Evolutionary conservation across 2,113 vertebrate species (phyloP), one percentile per base, ranked within the genome.

Genomic region (Ochotona curzoniae): DNA sequence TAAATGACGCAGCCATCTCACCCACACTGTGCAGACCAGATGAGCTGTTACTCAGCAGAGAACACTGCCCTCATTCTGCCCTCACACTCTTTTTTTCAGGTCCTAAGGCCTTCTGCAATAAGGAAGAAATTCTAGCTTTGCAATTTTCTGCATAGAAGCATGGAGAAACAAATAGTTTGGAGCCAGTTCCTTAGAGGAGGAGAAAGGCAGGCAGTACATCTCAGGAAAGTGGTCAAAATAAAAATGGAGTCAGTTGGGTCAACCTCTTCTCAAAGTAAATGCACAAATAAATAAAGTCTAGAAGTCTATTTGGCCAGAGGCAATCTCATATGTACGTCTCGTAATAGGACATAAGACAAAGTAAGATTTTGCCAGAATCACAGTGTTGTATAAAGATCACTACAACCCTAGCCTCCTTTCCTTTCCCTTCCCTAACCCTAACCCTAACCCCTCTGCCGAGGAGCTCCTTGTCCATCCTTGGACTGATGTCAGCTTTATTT

Each of bases 141-240:
- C 60, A 11, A 44, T 51, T 92, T 94, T 93, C 71, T 87, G 20
- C 28, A 89, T 67, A 82, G 64, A 70, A 94, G 89, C 5, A 15
- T 1, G 54, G n/a, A 91, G 49, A 79, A 64, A 63, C 91, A 70
- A 70, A 78, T 15, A 79, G 75, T 35, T 86, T 82, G n/a, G 54
- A 91, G 51, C 5, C 69, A 76, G 70, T 30, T 89, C 61, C 66
- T 82, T 89, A 67, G 76, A 57, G 28, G 18, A 78, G 25, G 25
- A 18, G 44, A 89, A 18, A 57, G 38, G 10, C 14, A 17, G 15
- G 30, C 5, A 47, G 49, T 30, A 44, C 38, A 35, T 57, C 30
- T 82, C 7, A 28, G 25, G 18, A 44, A 75, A n/a, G 25, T 35
- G 60, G 60, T 47, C 35, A 28, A 83, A 57, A 82, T 82, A 30